Percentiles rank a stretch among this genome's conserved stretches.
phyloP scores from a whole-genome alignment of 2,888 invertebrate genomes.

The Holacanthella duospinosa region DNA sequence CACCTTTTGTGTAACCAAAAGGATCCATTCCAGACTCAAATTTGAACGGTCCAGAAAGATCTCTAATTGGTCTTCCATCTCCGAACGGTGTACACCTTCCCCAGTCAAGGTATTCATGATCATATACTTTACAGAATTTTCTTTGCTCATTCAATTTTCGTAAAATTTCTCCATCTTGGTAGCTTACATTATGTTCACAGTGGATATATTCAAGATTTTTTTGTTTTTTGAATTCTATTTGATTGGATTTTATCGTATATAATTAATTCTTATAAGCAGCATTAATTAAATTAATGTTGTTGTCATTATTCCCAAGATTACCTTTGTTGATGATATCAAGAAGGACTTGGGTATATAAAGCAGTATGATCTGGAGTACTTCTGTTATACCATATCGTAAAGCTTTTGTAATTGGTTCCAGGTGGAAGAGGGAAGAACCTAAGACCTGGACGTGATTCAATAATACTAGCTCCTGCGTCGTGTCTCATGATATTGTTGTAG shows the following conservation, averaged over 20 bases:
- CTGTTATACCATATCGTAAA: background rate
- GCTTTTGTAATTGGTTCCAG: background rate
- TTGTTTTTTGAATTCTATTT: background rate
- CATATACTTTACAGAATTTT: background rate
- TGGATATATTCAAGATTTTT: background rate
- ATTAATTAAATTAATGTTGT: too few relatives aligned
- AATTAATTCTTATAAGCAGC: too few relatives aligned
- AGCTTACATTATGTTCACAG: background rate
- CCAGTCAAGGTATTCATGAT: background rate
- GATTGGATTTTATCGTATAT: too few relatives aligned
- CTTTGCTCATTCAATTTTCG: background rate
- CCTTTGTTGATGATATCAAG: constrained; percentile 2
- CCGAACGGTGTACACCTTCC: background rate
- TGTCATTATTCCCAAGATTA: too few relatives aligned
- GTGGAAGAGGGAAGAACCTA: background rate
- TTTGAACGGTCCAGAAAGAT: background rate
- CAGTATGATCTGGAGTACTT: background rate
- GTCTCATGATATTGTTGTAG: too few relatives aligned
- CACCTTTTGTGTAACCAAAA: background rate
- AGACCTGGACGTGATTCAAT: background rate
- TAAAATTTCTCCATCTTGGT: background rate
- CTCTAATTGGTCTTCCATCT: background rate
- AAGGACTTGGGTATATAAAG: background rate
- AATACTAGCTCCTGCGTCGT: too few relatives aligned
- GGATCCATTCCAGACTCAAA: background rate